A percentile compares a stretch with the other conserved stretches of the same genome.
These are phyloP conservation scores for Fragum whitleyi DNA, from an alignment of 2,888 invertebrate genomes.

Conservation along the genomic window DNA sequence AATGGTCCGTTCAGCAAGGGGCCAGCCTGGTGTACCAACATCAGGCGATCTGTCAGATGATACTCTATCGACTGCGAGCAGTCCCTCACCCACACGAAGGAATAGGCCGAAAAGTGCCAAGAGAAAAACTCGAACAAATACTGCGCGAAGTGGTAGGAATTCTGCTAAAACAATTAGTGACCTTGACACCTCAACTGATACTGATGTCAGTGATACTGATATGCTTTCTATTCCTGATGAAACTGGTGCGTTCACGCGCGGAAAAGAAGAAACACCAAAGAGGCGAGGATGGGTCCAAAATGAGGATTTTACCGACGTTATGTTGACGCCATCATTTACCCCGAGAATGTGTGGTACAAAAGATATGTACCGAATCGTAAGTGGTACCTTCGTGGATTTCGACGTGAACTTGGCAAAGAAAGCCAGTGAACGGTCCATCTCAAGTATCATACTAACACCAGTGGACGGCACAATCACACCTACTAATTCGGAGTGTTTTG, in stretches of 20 bases:
- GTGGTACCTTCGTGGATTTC: conserved; percentile 65
- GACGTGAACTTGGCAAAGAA: conserved; percentile 75
- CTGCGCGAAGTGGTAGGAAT: conserved; percentile 36
- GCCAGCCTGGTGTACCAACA: conserved; percentile 26
- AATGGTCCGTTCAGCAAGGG: conserved; percentile 54
- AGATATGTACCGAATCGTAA: conserved; percentile 70
- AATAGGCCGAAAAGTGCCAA: conserved; percentile 59
- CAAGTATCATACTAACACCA: conserved; percentile 76
- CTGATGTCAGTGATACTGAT: conserved; percentile 72
- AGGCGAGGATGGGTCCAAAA: conserved; percentile 68
- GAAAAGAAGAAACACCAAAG: conserved; percentile 43
- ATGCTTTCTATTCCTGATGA: conserved; percentile 77
- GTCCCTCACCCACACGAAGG: conserved; percentile 49
- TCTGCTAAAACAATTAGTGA: conserved; percentile 61
- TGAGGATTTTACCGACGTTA: conserved; percentile 66
- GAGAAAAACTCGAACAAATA: conserved; percentile 36
- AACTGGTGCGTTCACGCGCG: conserved; percentile 59
- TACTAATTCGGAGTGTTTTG: conserved; percentile 69
- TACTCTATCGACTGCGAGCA: conserved; percentile 55
- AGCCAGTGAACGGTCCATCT: conserved; percentile 79
- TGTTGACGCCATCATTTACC: conserved; percentile 56
- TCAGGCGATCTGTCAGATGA: conserved; percentile 56
- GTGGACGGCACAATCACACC: conserved; percentile 65
- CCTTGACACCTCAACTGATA: conserved; percentile 67
- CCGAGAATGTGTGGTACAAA: conserved; percentile 50